A percentile compares a stretch with the other conserved stretches of the same genome.
These are phyloP conservation scores for Danionella cerebrum DNA, from an alignment of 2,113 vertebrate genomes.

Conservation along the genomic window DNA sequence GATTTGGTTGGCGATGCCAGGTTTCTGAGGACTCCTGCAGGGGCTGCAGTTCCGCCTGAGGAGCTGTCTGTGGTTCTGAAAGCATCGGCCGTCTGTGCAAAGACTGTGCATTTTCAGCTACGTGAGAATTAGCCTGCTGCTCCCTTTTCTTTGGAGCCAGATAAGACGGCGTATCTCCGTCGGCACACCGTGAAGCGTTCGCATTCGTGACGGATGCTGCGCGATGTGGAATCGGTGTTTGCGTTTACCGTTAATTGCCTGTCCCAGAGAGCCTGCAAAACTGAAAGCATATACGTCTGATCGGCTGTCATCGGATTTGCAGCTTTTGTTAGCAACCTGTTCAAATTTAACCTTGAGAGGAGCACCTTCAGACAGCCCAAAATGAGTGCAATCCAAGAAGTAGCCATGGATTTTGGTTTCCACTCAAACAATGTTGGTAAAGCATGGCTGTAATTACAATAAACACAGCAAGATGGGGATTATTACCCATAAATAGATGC, in stretches of 20 bases:
- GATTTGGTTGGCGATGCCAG: not conserved
- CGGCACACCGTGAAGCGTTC: not conserved
- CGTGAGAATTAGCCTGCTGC: not conserved
- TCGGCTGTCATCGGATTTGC: not conserved
- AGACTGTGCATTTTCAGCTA: not conserved
- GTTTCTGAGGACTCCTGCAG: constrained; percentile 14
- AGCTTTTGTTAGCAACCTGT: not conserved
- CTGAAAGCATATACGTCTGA: not conserved
- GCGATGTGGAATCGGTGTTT: not conserved
- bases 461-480: not conserved
- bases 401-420: not conserved
- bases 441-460: not conserved
- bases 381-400: not conserved
- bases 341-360: not conserved
- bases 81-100: not conserved
- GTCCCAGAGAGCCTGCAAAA: not conserved
- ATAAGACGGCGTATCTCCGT: not conserved
- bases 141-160: not conserved
- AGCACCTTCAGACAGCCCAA: not conserved
- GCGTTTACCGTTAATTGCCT: constrained; percentile 1
- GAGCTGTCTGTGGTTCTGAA: constrained; percentile 21
- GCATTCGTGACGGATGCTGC: constrained; percentile 1
- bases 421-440: not conserved
- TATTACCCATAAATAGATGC: not conserved
- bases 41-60: constrained; percentile 11